Base-by-base conservation (phyloP, 2,888 invertebrate species). In the Agrotis puta region DNA sequence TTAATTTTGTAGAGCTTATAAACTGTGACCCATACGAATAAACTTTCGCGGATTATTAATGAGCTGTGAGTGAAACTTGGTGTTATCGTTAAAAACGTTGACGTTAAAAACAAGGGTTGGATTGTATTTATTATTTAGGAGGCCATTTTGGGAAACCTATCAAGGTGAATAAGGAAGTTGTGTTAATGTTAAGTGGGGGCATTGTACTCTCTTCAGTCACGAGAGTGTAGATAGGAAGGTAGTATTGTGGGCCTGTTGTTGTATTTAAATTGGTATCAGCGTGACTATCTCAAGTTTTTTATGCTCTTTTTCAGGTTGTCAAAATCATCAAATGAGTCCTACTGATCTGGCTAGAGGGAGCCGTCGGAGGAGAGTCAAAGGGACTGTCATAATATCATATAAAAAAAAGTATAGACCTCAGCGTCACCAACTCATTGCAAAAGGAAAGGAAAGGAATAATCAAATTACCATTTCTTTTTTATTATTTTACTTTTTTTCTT, bases 1-100 rank as follows among this genome's bases (percentile, higher is more conserved):
- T 92, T 91, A 91, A 91, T 90, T 89, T 88, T 81, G 83, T 82
- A 83, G 79, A 87, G 88, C 85, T 88, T 86, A 88, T 82, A 85
- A 84, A 84, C 77, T 75, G 74, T 67, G 64, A 68, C 71, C 69
- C 71, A 76, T 72, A 74, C 72, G 72, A 48, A 77, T 79, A 72
- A 79, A 79, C 70, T 73, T 77, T 56, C 53, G 61, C 57, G 45
- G 68, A 79, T 88, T 84, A 89, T 88, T 62, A 85, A 89, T 84
- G 67, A 86, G 74, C 75, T 64, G 71, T 71, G 81, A 90, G 88
- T 87, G 84, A 85, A 84, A 82, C 81, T 84, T 81, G 80, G 77
- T 87, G 85, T 87, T 88, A 85, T 81, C 82, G 71, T 86, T 83
- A 88, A 81, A 82, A 84, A 83, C 77, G 76, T 74, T 80, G 73